Conservation (phyloP, 2,888 invertebrate genomes). For the Spicauda simplicius region DNA sequence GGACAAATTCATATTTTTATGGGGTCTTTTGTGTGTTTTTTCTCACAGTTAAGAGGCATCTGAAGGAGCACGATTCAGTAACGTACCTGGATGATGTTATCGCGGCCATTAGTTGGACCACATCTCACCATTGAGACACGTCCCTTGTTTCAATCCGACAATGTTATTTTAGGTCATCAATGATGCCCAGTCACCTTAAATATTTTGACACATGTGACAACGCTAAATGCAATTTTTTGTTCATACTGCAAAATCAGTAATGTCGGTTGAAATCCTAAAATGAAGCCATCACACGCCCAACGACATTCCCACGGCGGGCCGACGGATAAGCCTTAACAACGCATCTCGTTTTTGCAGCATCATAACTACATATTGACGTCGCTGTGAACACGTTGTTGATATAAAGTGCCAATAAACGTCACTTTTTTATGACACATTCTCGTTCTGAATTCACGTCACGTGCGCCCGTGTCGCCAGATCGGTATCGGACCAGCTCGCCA, state of each 20-base stretch:
- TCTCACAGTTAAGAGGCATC: constrained; percentile 80
- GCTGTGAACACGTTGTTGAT: constrained; percentile 74
- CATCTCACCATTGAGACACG: constrained; percentile 72
- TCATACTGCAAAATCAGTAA: constrained; percentile 9
- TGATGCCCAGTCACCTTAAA: constrained; percentile 52
- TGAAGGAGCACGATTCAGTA: constrained; percentile 80
- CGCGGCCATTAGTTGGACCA: constrained; percentile 72
- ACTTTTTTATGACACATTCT: constrained; percentile 77
- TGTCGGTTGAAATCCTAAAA: constrained; percentile 45
- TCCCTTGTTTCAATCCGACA: constrained; percentile 63
- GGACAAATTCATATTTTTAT: constrained; percentile 79
- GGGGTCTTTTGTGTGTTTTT: constrained; percentile 77
- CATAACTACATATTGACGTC: constrained; percentile 70
- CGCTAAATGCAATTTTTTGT: constrained; percentile 18
- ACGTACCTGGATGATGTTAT: constrained; percentile 80
- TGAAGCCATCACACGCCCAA: constrained; percentile 57
- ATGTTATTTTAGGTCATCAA: constrained; percentile 70
- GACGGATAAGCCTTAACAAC: constrained; percentile 65
- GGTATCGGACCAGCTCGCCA: constrained; percentile 63
- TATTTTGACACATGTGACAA: constrained; percentile 42
- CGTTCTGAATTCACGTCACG: constrained; percentile 76
- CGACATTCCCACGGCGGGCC: constrained; percentile 69
- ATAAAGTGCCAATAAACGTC: constrained; percentile 84
- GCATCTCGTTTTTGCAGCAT: constrained; percentile 74
- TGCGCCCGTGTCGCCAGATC: constrained; percentile 72